Conservation (phyloP, 2,888 invertebrate genomes). For the Biston betularia region DNA sequence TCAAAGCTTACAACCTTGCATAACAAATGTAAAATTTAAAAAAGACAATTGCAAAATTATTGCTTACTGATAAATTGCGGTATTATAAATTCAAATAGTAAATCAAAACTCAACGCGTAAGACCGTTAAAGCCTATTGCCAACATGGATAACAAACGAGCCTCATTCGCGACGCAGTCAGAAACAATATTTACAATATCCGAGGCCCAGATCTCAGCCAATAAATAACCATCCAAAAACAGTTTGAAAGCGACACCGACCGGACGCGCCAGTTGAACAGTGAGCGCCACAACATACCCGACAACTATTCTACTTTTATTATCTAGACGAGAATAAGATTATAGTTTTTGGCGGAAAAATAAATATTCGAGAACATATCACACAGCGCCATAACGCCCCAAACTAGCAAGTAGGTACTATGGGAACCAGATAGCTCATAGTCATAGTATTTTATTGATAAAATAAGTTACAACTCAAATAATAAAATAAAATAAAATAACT, state of each 20-base stretch:
- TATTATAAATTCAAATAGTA: slow-evolving; percentile 25
- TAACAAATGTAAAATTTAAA: too few relatives aligned
- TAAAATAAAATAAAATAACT: too few relatives aligned
- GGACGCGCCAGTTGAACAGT: slow-evolving; percentile 23
- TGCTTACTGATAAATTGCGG: slow-evolving; percentile 13
- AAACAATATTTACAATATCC: slow-evolving; percentile 30
- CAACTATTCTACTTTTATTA: background rate
- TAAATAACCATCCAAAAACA: slow-evolving; percentile 35
- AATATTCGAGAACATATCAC: too few relatives aligned
- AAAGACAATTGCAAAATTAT: background rate
- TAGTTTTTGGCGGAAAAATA: too few relatives aligned
- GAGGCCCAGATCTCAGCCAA: slow-evolving; percentile 32
- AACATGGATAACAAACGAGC: slow-evolving; percentile 29
- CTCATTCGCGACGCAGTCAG: slow-evolving; percentile 17
- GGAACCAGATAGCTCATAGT: too few relatives aligned
- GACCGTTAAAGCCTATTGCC: slow-evolving; percentile 11
- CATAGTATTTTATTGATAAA: too few relatives aligned
- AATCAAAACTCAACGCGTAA: slow-evolving; percentile 20
- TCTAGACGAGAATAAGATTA: too few relatives aligned
- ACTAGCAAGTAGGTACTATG: too few relatives aligned
- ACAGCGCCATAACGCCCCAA: too few relatives aligned
- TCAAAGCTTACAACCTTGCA: too few relatives aligned
- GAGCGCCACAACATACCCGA: background rate
- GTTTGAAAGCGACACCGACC: slow-evolving; percentile 38
- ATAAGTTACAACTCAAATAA: too few relatives aligned